Conservation (phyloP, 2,888 invertebrate genomes). For the Seira sanloemensis region DNA sequence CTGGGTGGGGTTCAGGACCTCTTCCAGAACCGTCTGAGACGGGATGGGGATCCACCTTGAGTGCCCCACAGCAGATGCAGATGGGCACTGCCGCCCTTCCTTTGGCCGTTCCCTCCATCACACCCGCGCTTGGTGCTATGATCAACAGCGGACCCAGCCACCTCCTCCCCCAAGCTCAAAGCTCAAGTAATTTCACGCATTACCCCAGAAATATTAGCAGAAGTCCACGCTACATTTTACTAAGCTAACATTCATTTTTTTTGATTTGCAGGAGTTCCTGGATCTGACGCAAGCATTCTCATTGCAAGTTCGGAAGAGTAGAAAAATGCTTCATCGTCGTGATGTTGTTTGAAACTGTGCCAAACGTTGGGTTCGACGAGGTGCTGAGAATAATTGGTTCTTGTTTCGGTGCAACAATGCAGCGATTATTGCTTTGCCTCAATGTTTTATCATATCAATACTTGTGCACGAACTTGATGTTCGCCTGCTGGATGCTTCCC, state of each 20-base stretch:
- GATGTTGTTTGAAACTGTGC: not conserved
- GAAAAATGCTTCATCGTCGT: not conserved
- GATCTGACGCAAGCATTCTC: not conserved
- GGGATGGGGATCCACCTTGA: not conserved
- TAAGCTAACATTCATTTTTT: not conserved
- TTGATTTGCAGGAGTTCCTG: not conserved
- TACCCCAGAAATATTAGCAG: not conserved
- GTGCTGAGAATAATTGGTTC: not conserved
- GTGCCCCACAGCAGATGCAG: not conserved
- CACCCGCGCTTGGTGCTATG: not conserved
- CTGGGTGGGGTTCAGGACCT: not conserved
- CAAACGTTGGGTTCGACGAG: not conserved
- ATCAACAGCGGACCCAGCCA: not conserved
- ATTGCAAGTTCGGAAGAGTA: not conserved
- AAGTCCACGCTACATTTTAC: not conserved
- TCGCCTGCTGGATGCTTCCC: not conserved
- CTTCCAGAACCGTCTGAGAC: not conserved
- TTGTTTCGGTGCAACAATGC: not conserved
- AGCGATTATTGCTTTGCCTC: not conserved
- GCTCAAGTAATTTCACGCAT: not conserved
- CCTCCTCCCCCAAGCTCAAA: not conserved
- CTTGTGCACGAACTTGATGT: not conserved
- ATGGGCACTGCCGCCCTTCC: not conserved
- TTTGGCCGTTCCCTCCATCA: not conserved
- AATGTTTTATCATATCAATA: not conserved